These are phyloP conservation scores for Sycophaga agraensis DNA, from an alignment of 1,140 invertebrate genomes.

Conservation along the genomic window DNA sequence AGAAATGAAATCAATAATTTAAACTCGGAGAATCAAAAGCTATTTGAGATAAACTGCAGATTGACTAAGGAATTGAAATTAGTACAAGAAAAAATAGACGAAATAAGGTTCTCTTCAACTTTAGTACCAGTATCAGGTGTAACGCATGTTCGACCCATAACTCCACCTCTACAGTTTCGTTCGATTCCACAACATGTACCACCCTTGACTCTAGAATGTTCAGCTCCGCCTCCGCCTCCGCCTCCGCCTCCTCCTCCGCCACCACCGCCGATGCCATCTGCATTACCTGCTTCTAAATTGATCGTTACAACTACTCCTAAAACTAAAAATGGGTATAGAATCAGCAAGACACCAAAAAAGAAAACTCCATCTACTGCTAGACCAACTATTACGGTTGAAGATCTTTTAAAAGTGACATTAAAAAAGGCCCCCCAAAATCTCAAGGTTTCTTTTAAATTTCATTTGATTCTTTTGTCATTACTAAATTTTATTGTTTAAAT, in stretches of 20 bases:
- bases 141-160: background rate
- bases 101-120: constrained; percentile 2
- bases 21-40: constrained; percentile 27
- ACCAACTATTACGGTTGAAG: constrained; percentile 47
- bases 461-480: background rate
- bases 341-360: background rate
- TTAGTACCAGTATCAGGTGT: background rate
- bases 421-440: constrained; percentile 42
- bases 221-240: background rate
- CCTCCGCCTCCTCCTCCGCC: constrained; percentile 30
- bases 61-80: constrained; percentile 35
- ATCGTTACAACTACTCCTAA: background rate
- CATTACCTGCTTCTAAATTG: too few relatives aligned
- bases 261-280: constrained; percentile 6
- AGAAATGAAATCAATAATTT: constrained; percentile 32
- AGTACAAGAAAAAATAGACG: constrained; percentile 31
- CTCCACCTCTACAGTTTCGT: too few relatives aligned
- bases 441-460: constrained; percentile 35
- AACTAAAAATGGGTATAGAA: background rate
- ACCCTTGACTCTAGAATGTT: background rate
- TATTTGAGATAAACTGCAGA: constrained; percentile 31
- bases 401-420: constrained; percentile 48
- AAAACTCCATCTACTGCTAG: constrained; percentile 34
- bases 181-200: too few relatives aligned
- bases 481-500: background rate